A percentile compares a stretch with the other conserved stretches of the same genome.
Conservation (phyloP, 2,888 invertebrate species). For the Paralinhomoeus sp. region DNA sequence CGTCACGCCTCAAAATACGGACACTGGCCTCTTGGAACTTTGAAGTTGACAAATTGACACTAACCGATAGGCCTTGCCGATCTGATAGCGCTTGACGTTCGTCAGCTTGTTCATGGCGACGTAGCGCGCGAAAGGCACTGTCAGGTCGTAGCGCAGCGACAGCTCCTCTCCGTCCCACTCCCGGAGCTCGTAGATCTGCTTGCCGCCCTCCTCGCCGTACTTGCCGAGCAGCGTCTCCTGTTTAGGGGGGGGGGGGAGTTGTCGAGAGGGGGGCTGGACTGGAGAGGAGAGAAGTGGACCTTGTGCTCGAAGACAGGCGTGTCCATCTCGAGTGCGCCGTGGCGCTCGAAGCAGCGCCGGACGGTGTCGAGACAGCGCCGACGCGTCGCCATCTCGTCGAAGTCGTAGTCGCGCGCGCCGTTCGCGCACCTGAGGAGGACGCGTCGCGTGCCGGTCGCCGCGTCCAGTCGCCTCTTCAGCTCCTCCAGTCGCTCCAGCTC, state of each 20-base stretch:
- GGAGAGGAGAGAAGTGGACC: no score
- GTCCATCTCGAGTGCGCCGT: conserved; percentile 92
- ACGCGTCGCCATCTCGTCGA: no score
- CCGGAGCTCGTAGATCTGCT: conserved; percentile 87
- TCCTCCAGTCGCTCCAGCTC: no score
- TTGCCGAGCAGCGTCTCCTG: conserved; percentile 92
- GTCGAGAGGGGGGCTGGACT: no score
- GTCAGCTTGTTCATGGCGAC: conserved; percentile 93
- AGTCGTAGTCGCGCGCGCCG: no score
- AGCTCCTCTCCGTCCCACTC: conserved; percentile 95
- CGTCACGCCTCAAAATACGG: no score
- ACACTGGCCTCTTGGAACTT: no score
- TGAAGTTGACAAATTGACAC: no score
- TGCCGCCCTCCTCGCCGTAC: conserved; percentile 96
- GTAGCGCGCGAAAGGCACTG: conserved; percentile 87
- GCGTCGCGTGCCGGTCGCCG: no score
- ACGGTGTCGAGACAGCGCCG: conserved; percentile 70
- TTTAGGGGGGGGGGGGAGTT: no score
- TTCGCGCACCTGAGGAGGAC: no score
- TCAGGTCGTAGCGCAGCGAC: conserved; percentile 82
- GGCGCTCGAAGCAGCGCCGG: conserved; percentile 65
- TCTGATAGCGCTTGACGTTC: conserved; percentile 83
- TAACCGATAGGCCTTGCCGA: conserved; percentile 74
- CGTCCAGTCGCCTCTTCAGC: no score
- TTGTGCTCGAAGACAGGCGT: conserved; percentile 92